Evolutionary conservation across 2,888 invertebrate species (phyloP).

Genomic region (Formica aserva): DNA sequence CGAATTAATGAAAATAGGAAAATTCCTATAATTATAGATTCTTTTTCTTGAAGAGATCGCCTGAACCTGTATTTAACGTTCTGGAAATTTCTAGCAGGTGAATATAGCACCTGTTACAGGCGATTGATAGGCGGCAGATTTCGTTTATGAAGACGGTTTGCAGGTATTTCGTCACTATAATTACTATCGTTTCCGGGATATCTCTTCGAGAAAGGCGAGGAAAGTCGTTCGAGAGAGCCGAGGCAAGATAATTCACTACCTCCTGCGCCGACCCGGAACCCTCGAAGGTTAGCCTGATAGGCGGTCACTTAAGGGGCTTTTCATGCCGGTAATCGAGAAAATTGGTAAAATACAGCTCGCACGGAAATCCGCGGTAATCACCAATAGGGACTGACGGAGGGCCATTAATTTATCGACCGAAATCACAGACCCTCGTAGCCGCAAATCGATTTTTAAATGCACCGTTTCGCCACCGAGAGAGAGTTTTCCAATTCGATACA

Average conservation of each 20-base stretch:
- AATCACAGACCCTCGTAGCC: conserved; percentile 76
- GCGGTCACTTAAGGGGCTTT: conserved; percentile 73
- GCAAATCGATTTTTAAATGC: conserved; percentile 76
- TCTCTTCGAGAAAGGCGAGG: conserved; percentile 52
- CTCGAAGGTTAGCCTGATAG: conserved; percentile 61
- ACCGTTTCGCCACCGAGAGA: conserved; percentile 69
- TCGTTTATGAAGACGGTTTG: conserved; percentile 32
- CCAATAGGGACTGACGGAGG: conserved; percentile 63
- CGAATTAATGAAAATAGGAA: conserved; percentile 23
- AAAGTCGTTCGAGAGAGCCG: conserved; percentile 59
- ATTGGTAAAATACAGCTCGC: conserved; percentile 76
- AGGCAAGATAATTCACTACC: conserved; percentile 58
- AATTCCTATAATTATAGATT: conserved; percentile 25
- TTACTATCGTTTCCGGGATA: conserved; percentile 62
- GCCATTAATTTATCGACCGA: conserved; percentile 80
- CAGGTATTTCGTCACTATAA: conserved; percentile 65
- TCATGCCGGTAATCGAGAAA: conserved; percentile 78
- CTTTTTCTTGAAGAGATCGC: conserved; percentile 7
- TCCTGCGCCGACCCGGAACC: conserved; percentile 43
- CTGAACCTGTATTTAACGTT: conserved; percentile 27
- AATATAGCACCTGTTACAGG: conserved; percentile 57
- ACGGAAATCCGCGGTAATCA: conserved; percentile 72
- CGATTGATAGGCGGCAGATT: conserved; percentile 42
- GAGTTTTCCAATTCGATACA: conserved; percentile 62
- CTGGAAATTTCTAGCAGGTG: conserved; percentile 17